Percentiles rank a stretch among this genome's conserved stretches.
These are phyloP conservation scores for Acipenser oxyrinchus DNA, from an alignment of 2,797 vertebrate species.

Conservation along the genomic window DNA sequence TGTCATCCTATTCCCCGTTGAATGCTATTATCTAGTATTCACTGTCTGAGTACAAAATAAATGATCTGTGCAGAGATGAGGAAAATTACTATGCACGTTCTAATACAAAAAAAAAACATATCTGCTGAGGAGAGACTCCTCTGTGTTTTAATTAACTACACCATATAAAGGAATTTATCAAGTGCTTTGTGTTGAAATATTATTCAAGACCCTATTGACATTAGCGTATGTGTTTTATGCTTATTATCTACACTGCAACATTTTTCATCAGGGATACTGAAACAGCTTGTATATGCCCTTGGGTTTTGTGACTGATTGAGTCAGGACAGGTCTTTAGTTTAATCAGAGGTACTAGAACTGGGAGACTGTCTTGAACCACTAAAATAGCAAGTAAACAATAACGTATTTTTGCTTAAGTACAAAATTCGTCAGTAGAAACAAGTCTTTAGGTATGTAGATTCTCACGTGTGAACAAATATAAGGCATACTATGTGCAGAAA, in stretches of 20 bases:
- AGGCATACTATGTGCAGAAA: too few species aligned
- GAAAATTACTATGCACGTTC: conserved; percentile 1
- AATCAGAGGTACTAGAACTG: too few species aligned
- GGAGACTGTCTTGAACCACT: too few species aligned
- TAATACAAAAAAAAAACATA: neutral
- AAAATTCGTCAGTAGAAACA: too few species aligned
- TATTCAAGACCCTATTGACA: conserved; percentile 18
- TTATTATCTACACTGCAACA: conserved; percentile 20
- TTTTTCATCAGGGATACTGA: conserved; percentile 22
- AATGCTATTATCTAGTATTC: conserved; percentile 8
- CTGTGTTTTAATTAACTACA: conserved; percentile 20
- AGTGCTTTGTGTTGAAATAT: conserved; percentile 16
- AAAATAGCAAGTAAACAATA: too few species aligned
- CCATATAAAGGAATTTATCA: conserved; percentile 15
- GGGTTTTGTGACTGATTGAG: conserved; percentile 3
- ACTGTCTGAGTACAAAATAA: conserved; percentile 12
- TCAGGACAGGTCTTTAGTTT: neutral
- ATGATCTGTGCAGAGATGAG: conserved; percentile 10
- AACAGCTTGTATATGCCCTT: conserved; percentile 18
- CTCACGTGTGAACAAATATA: neutral
- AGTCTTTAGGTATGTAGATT: too few species aligned
- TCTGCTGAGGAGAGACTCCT: conserved; percentile 2
- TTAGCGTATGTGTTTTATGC: conserved; percentile 20
- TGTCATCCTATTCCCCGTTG: conserved; percentile 30
- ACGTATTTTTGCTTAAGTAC: too few species aligned